Percentiles rank a stretch among this genome's conserved stretches.
Conservation (phyloP, 2,797 vertebrate genomes). For the Rachycentron canadum region DNA sequence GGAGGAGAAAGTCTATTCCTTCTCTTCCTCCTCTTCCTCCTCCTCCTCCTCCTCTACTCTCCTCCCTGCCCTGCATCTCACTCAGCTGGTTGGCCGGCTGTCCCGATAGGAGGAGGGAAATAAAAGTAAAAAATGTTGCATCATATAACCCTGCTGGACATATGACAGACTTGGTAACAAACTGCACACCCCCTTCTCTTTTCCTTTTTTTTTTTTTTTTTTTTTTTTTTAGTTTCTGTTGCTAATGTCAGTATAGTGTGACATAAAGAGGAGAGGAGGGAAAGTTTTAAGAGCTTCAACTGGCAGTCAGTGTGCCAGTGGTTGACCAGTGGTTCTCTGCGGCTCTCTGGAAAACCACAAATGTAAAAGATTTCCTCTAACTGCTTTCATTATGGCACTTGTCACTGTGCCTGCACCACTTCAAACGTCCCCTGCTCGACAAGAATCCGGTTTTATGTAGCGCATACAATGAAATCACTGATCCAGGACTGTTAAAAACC, state of each 20-base stretch:
- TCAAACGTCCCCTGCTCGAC: conserved; percentile 8
- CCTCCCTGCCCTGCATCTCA: conserved; percentile 64
- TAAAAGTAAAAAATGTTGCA: conserved; percentile 64
- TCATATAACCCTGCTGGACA: conserved; percentile 61
- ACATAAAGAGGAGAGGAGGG: background rate
- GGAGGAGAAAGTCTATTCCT: conserved; percentile 66
- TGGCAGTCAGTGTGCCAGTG: conserved; percentile 47
- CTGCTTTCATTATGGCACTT: conserved; percentile 41
- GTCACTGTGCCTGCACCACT: conserved; percentile 33
- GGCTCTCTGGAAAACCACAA: conserved; percentile 53
- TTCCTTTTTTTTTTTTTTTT: background rate
- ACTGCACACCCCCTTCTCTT: background rate
- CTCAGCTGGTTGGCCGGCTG: conserved; percentile 67
- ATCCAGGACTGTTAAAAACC: background rate
- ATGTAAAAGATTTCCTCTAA: conserved; percentile 54
- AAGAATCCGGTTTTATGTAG: background rate
- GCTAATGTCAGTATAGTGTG: conserved; percentile 32
- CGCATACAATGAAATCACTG: background rate
- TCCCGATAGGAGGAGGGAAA: conserved; percentile 49
- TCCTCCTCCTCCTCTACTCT: conserved; percentile 24
- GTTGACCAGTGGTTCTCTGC: conserved; percentile 53
- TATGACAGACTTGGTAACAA: conserved; percentile 40
- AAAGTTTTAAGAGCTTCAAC: conserved; percentile 16
- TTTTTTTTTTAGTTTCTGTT: background rate
- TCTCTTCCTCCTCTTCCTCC: conserved; percentile 14